Base-by-base conservation (phyloP, 2,113 vertebrate species). In the Cinclus mexicanus region DNA sequence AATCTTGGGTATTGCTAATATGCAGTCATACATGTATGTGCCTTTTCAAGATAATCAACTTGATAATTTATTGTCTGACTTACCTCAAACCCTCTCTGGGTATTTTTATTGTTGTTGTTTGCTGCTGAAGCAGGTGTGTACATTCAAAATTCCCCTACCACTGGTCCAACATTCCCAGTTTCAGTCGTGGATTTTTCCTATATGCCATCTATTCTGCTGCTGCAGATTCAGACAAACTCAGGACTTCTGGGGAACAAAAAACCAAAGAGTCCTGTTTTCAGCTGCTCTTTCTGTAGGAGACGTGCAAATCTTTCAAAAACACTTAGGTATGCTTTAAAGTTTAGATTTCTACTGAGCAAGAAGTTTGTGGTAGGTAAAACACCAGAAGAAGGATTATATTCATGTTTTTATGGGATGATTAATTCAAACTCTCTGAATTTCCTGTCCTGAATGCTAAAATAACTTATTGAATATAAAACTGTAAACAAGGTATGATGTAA, bases 401-500 rank as follows among this genome's bases (percentile, higher is more conserved):
- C 47, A 49, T 70, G 18, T 77, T 89, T 94, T 83, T 70, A 84
- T 29, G 5, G 76, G 44, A 84, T 44, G 72, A 84, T 78, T 89
- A 83, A 39, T 67, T 77, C 76, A 92, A 89, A 89, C 39, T 82
- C 39, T 68, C 47, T 85, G 65, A 85, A 86, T 86, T 87, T 94
- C 93, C 89, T 67, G 49, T 60, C 23, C 29, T 44, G 59, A 88
- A 50, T 61, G 44, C 37, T 92, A 84, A 95, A 85, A 94, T 63
- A 88, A 57, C 33, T 74, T 77, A 84, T 12, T 96, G 85, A 94
- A 92, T 44, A 49, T 59, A 55, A 80, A 80, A 50, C n/a, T 77
- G n/a, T 94, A 97, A 97, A 94, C 93, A 94, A 85, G 37, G 39
- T 61, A 59, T 94, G 96, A 95, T 53, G 90, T 33, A 93, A 94